Evolutionary conservation across 2,797 vertebrate genomes (phyloP), one percentile per base, ranked within the genome.

Genomic region (Sebastes hubbsi): DNA sequence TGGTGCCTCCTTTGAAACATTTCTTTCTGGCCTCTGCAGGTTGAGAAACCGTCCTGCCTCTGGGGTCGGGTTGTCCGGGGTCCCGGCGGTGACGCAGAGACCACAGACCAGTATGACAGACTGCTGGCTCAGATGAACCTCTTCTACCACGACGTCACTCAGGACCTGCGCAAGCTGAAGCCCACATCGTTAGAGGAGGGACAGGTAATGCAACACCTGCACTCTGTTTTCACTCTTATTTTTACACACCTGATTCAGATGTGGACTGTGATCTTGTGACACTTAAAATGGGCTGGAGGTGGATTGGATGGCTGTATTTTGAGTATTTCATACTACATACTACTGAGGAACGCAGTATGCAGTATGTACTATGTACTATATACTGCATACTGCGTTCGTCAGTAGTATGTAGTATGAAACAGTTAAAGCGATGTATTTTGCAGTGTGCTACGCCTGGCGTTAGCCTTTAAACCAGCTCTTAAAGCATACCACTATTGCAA

Each of bases 31-130:
- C 5, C 27, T 54, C 9, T 80, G 63, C 77, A 96, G 96, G 79
- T 96, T 10, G 91, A 95, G 64, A 83, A 89, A 71, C 96, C 95
- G 0, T 93, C 91, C 32, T 94, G 94, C 63, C 75, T 96, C 52
- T 96, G 94, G 95, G 94, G 91, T 2, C 86, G 83, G 25, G 80
- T 93, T 16, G 11, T 87, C n/a, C 65, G 38, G n/a, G 86, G 75
- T 36, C 49, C 22, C 1, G 71, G 79, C 0, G 2, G 74, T 1
- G 79, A 84, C 0, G 3, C 14, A 0, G 78, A 86, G 13, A 86
- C 38, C 16, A 52, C 72, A 1, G 68, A 83, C 6, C 80, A 87
- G 38, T 95, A 95, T n/a, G 30, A 92, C 12, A 42, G 25, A 4
- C 90, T 96, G 42, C 82, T 75, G 29, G 25, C 80, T 60, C 83